Evolutionary conservation across 2,113 vertebrate species (phyloP), one percentile per base, ranked within the genome.

Genomic region (Entelurus aequoreus): DNA sequence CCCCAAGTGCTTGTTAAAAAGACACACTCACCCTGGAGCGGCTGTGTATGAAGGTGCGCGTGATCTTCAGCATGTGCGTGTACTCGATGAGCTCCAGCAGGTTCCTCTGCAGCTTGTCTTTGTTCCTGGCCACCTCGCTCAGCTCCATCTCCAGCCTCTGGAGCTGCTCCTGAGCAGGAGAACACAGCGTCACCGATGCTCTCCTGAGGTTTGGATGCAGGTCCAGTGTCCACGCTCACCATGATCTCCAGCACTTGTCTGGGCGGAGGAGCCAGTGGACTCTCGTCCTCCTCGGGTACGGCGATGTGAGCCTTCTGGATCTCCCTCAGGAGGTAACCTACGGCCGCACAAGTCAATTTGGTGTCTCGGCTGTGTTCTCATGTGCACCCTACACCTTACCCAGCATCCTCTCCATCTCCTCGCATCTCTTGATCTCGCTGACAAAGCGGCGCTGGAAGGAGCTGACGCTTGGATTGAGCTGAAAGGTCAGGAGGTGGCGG

Each of bases 391-490:
- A 58, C 42, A 2, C 46, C 83, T 84, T 82, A 87, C 84, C 95
- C 66, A 98, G 84, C 85, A 98, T 98, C 63, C 94, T 92, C 86
- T 99, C 97, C 86, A 99, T 94, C 74, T 98, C 96, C 80, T 99
- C 96, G 60, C 95, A 99, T 63, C 95, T 92, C 89, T 98, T 98
- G 75, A 98, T 95, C 89, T 98, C 97, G 68, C 93, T 94, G 81
- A 98, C 96, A 35, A 95, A 98, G 81, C 94, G 98, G 59, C 95
- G 93, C 85, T 99, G 97, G 87, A 99, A 99, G 38, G 94, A 88
- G 76, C 93, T 98, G 61, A 95, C 90, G 69, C 88, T 96, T 64
- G 95, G 95, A 78, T 98, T 99, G 72, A 99, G 94, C 97, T 99
- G 88, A 68, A 85, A 90, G 55, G 76, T 35, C 19, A 77, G 58